Evolutionary conservation across 2,113 vertebrate genomes (phyloP).

Genomic region (Osmerus mordax): DNA sequence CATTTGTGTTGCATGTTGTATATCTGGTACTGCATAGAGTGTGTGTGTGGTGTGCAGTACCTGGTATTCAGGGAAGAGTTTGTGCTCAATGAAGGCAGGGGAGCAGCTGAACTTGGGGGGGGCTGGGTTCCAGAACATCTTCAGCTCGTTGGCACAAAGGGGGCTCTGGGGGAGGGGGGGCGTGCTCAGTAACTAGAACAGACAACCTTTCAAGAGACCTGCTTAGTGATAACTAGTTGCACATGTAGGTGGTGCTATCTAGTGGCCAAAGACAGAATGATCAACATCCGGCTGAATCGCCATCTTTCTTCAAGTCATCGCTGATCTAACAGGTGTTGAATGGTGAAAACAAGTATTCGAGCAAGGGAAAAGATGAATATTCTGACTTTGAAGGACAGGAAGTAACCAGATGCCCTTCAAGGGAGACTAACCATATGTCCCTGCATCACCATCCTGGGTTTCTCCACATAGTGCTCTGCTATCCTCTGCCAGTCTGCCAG

Average conservation of each 20-base stretch:
- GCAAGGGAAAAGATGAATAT: too few relatives aligned
- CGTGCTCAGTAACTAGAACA: slow-evolving; percentile 1
- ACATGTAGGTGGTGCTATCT: slow-evolving; percentile 40
- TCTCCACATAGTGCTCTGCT: slow-evolving; percentile 46
- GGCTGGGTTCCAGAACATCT: slow-evolving; percentile 71
- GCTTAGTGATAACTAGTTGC: neutral
- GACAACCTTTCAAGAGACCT: neutral
- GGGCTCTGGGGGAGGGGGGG: slow-evolving; percentile 48
- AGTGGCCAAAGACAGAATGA: slow-evolving; percentile 20
- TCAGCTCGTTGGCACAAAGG: slow-evolving; percentile 61
- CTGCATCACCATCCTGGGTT: slow-evolving; percentile 56
- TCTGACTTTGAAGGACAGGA: too few relatives aligned
- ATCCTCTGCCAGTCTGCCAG: slow-evolving; percentile 45
- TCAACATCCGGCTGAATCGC: neutral
- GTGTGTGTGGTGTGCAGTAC: slow-evolving; percentile 45
- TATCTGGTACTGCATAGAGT: too few relatives aligned
- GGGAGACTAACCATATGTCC: slow-evolving; percentile 66
- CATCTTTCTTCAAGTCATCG: too few relatives aligned
- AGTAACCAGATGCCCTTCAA: neutral
- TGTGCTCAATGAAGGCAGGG: slow-evolving; percentile 66
- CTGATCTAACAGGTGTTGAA: too few relatives aligned
- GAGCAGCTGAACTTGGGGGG: slow-evolving; percentile 73
- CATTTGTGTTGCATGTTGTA: neutral
- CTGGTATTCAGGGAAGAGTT: slow-evolving; percentile 73
- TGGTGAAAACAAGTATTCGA: neutral